Evolutionary conservation across 2,888 invertebrate genomes (phyloP), one percentile per base, ranked within the genome.

Genomic region (Stegophylla sp.): DNA sequence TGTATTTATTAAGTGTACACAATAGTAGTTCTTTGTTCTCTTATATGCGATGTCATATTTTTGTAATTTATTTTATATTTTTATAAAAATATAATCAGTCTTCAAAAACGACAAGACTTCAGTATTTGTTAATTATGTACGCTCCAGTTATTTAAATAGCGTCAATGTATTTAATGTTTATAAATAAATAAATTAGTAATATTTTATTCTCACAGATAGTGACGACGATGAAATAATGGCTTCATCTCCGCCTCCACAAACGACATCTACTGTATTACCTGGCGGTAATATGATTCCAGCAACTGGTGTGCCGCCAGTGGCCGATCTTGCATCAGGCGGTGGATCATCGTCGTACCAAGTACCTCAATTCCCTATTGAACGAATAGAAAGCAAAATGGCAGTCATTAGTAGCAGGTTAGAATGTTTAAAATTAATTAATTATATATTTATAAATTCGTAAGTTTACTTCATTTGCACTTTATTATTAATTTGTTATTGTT

Each of bases 311-410:
- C 61, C 23, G 17, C 45, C 20, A 23, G 56, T 28, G 34, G 12
- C 34, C 7, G 79, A 79, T 23, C 7, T 51, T 23, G 51, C 69
- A 23, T 48, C 67, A 41, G 66, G 66, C n/a, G 71, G 71, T 26
- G 48, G 71, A 23, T 59, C 96, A 84, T 96, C 97, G 10, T 97
- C 97, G 0, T 98, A 97, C 86, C 98, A 98, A 88, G 94, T 98
- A 59, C 96, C 97, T 0, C 97, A 97, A 88, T 98, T 97, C 87
- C 98, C 98, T 61, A 98, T 98, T 85, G 98, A 98, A 86, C 95
- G 96, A 87, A 95, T 96, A 83, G 97, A 97, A 88, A 95, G 94
- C 88, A 96, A 96, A 86, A 51, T 79, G 79, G 79, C 79, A 89
- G 79, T 69, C 45, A 79, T 79, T 41, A 79, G 71, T 34, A 71